Base-by-base conservation (phyloP, 2,797 vertebrate genomes). In the Trachurus trachurus region DNA sequence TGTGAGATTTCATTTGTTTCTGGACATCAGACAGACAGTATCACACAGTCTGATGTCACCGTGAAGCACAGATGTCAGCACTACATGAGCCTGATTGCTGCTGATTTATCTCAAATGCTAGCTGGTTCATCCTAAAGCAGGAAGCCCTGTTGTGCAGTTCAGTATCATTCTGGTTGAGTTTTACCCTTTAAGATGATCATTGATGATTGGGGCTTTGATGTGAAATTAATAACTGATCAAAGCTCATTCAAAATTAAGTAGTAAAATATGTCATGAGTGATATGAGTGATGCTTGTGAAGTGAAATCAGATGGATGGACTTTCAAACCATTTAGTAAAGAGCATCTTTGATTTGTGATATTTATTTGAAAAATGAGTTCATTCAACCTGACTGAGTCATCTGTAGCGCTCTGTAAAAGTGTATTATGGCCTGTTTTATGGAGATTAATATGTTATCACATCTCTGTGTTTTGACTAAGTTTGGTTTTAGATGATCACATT, bases 1-100 rank as follows among this genome's bases (percentile, higher is more conserved):
- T 85, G 84, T 83, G 78, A 87, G 77, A 78, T 85, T 86, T 82
- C 72, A 88, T 75, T 85, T 42, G 47, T 59, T 66, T 85, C 58
- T 67, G 77, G 19, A 26, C 39, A 71, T 82, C 69, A 65, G 29
- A 22, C 60, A 66, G 53, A 42, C 44, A 17, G 42, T 54, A n/a
- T n/a, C n/a, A n/a, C n/a, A n/a, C n/a, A n/a, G 61, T 42, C 42
- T 67, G 70, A 72, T 73, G 75, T 70, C 54, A 66, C 34, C 53
- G 65, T 67, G 50, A 70, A 85, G 71, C 57, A 54, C 72, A 74
- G 73, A 75, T 61, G 68, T 88, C 82, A 85, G 80, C 60, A 16
- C 39, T 52, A 67, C 47, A 29, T 34, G 73, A 83, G 65, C 57
- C 73, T 67, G 60, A 65, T 47, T 62, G 45, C 58, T 58, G 62